Evolutionary conservation across 2,797 vertebrate species (phyloP), one percentile per base, ranked within the genome.

Genomic region (Xerus rutilus): DNA sequence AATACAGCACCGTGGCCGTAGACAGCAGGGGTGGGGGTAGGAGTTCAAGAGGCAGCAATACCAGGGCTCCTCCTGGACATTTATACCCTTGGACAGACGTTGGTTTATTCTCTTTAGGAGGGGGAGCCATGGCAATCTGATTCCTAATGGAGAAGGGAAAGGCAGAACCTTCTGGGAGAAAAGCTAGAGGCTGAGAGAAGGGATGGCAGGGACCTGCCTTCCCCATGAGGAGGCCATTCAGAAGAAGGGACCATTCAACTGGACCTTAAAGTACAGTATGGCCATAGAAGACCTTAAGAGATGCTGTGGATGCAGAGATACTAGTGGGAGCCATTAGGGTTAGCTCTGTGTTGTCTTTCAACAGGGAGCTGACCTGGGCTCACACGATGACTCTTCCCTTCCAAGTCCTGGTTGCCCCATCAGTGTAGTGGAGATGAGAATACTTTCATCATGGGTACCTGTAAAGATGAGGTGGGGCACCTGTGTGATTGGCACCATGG

Each of bases 1-100:
- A 62, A 21, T 9, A n/a, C 25, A 11, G 9, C 0, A 0, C 0
- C 77, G 57, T 59, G 2, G 20, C 15, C 13, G n/a, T 0, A 0
- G 32, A 87, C 45, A 23, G 65, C 9, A 2, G 59, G 8, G 11
- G 62, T 25, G 12, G 14, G 45, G 47, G 35, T 3, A 23, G 12
- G 52, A 17, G 25, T n/a, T 21, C n/a, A 0, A 11, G 69, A 52
- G 64, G 76, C 20, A 25, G 45, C 21, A 9, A n/a, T 18, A 70
- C 43, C 64, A 5, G 25, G 67, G 72, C n/a, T 92, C 28, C 54
- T 35, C 0, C 67, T 47, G 30, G 35, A 30, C 15, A 5, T 39
- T 65, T 65, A 13, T 47, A 43, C 43, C 74, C 39, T 65, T 12
- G 35, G 39, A 45, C 76, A 57, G 54, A 78, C 91, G 91, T 62